Evolutionary conservation across 1,140 invertebrate genomes (phyloP).

Genomic region (Saccostrea echinata): DNA sequence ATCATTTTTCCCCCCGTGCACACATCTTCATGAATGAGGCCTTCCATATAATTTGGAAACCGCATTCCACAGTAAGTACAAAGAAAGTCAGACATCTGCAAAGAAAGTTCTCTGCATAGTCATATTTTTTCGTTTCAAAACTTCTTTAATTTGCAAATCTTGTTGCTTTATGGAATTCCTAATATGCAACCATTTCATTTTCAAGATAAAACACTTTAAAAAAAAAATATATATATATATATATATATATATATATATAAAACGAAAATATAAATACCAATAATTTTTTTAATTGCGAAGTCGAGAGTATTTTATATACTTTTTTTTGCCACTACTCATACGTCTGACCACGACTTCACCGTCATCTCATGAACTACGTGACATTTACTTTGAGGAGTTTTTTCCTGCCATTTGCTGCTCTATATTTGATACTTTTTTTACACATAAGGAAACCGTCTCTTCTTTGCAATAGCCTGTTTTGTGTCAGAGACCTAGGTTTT

Average conservation of each 20-base stretch:
- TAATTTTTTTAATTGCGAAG: not conserved
- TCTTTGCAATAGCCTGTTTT: not conserved
- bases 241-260: not conserved
- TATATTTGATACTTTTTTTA: too few relatives aligned
- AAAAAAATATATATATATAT: not conserved
- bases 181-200: not conserved
- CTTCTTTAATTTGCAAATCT: not conserved
- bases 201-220: not conserved
- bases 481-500: not conserved
- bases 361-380: too few relatives aligned
- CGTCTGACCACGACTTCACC: too few relatives aligned
- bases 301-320: too few relatives aligned
- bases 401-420: too few relatives aligned
- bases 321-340: too few relatives aligned
- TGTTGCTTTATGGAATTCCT: not conserved
- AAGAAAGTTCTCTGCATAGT: constrained; percentile 6
- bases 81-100: constrained; percentile 36
- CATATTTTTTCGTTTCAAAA: not conserved
- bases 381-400: too few relatives aligned
- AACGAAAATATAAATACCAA: not conserved
- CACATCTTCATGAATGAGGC: constrained; percentile 3
- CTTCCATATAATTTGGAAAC: constrained; percentile 19
- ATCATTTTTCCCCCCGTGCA: not conserved
- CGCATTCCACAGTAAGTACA: constrained; percentile 12
- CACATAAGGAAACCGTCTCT: not conserved